Evolutionary conservation across 1,140 invertebrate genomes (phyloP), one percentile per base, ranked within the genome.

Genomic region (Araneus ventricosus): DNA sequence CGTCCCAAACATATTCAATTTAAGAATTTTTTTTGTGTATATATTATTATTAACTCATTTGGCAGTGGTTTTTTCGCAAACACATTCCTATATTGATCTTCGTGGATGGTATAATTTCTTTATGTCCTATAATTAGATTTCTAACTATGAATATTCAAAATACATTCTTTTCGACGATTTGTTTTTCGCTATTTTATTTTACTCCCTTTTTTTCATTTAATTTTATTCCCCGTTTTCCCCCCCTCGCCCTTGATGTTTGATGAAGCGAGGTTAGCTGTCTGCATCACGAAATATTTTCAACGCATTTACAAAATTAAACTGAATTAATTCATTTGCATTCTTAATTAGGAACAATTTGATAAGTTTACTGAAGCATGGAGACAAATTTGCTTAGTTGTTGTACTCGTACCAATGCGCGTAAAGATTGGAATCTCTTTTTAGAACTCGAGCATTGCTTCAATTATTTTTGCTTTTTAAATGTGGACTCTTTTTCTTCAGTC

Each of bases 321-420:
- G 92, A 93, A 93, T 93, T 93, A 93, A 93, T 93, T 93, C 92
- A 93, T 93, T 93, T 93, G 92, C 92, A 93, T 93, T 82, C 92
- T 89, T 93, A 93, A 93, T 93, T 93, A 93, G 87, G 86, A 84
- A 93, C 92, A 93, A 93, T 93, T 93, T 93, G 92, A 93, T 93
- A 93, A 93, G 92, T 93, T 93, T 89, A 93, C 92, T 80, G 86
- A 93, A 93, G 24, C 92, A 89, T 93, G 75, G 92, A 88, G 91
- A 93, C 91, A 93, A 93, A 93, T 93, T 93, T 93, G 85, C 85
- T 93, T 86, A 93, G 91, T 93, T 93, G 91, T 93, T 93, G 84
- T 92, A 92, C 82, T 45, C 88, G 67, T 89, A 91, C 39, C 70
- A 37, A 34, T 39, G 79, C 90, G 79, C 90, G 90, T 67, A 87